These are phyloP conservation scores for Camponotus pennsylvanicus DNA, from an alignment of 1,140 invertebrate species.

Conservation along the genomic window DNA sequence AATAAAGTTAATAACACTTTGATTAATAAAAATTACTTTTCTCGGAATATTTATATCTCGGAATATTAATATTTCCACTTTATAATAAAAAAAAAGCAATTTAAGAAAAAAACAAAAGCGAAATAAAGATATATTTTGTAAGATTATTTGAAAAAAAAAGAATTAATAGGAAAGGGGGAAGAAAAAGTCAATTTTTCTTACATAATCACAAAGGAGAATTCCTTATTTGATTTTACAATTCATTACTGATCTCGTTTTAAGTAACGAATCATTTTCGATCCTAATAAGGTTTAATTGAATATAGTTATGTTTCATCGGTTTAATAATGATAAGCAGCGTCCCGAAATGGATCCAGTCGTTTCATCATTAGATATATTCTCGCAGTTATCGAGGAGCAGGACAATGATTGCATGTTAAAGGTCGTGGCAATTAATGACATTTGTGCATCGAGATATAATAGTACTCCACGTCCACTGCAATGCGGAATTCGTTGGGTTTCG, in stretches of 20 bases:
- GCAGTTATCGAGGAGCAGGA: neutral
- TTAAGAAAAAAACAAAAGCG: neutral
- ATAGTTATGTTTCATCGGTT: neutral
- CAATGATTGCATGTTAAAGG: slow-evolving; percentile 12
- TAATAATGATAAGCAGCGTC: slow-evolving; percentile 11
- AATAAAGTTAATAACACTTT: neutral
- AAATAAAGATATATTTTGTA: neutral
- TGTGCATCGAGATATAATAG: slow-evolving; percentile 30
- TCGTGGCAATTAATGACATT: slow-evolving; percentile 43
- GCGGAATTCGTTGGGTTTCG: slow-evolving; percentile 50
- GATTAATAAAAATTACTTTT: neutral
- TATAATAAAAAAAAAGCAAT: neutral
- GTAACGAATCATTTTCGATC: neutral
- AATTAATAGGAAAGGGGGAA: too few species aligned
- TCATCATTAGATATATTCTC: neutral
- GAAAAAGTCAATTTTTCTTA: neutral
- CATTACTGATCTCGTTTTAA: neutral
- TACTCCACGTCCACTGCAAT: slow-evolving; percentile 38
- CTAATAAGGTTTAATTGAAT: neutral
- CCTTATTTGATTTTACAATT: neutral
- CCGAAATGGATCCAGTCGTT: neutral
- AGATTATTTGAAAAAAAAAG: neutral
- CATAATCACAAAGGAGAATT: neutral
- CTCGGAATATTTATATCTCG: neutral
- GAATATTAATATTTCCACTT: neutral